Evolutionary conservation across 2,797 vertebrate genomes (phyloP), one percentile per base, ranked within the genome.

Genomic region (Rhincodon typus): DNA sequence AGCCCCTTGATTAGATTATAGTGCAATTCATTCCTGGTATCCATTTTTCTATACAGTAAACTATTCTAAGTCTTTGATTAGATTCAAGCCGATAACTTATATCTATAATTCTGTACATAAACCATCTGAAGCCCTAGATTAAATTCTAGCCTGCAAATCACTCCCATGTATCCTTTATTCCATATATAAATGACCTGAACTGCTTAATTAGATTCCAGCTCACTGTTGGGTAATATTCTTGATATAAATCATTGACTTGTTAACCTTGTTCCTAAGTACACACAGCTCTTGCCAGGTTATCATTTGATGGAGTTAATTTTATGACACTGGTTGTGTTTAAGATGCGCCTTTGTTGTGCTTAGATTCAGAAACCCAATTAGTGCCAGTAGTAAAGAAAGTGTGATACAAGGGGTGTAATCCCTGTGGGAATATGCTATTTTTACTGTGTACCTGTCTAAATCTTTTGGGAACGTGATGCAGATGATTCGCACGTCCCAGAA

Each of bases 401-500:
- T 69, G 66, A 93, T 69, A 93, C 66, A 93, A 93, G 46, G 34
- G 90, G 90, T 91, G 88, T 21, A 38, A 66, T 21, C 30, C n/a
- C 66, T 67, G 90, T 21, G 90, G 90, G 66, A 42, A 38, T 69
- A 27, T 42, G 69, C 66, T 93, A 93, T 93, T 93, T 93, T 69
- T 93, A 69, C 62, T 21, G n/a, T 93, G 90, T 93, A 93, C 90
- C 90, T 69, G 90, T 69, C n/a, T 69, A 69, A 67, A 93, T 69
- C 90, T 93, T 93, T 69, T 67, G 66, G 90, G 66, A 69, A 93
- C 69, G 90, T 93, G 90, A 69, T 93, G 66, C 66, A 93, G 90
- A 93, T 93, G 66, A 21, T 69, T 93, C 12, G 21, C 90, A 69
- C n/a, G 8, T 69, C 10, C 66, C 66, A n/a, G 66, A 93, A 69